Base-by-base conservation (phyloP, 2,888 invertebrate species). In the Lasioglossum oenotherae region DNA sequence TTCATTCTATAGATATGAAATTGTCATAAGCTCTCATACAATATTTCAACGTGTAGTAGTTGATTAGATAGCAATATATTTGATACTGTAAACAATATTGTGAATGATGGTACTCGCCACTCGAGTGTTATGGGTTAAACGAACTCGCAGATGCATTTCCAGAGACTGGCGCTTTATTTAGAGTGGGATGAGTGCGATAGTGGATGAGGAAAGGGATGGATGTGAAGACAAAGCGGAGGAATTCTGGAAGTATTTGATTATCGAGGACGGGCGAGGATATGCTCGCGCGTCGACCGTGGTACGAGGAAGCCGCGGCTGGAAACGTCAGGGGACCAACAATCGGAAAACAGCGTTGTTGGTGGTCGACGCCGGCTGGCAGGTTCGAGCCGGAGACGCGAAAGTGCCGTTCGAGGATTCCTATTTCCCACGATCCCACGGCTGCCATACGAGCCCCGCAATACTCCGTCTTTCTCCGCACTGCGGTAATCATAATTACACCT, bases 401-500 rank as follows among this genome's bases (percentile, higher is more conserved):
- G 94, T 94, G 92, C 94, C 93, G 94, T 94, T 94, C 93, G 93
- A 94, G 94, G 93, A 94, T 93, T 93, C 92, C 93, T 93, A 94
- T 94, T 94, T 94, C 94, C 94, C 94, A 94, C 89, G 92, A 93
- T 94, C 94, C 93, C 94, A 92, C 90, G 91, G 87, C 94, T 94
- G 94, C 94, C 94, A 94, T 94, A 94, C 93, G 93, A 93, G 93
- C 91, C 90, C 92, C 91, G 92, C 93, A 93, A 92, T 91, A 92
- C 93, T 91, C 92, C 92, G 92, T 92, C 92, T 93, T 91, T 92
- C 92, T 91, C 92, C 90, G 92, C 93, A 93, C 92, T 93, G 93
- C 92, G 93, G 94, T 93, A 94, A 94, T 94, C 94, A 94, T 94
- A 94, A 94, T 94, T 94, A 94, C 93, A 94, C 94, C 94, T 93